Percentiles rank a stretch among this genome's conserved stretches.
Conservation (phyloP, 2,888 invertebrate species). For the Dasysyrphus albostriatus region DNA sequence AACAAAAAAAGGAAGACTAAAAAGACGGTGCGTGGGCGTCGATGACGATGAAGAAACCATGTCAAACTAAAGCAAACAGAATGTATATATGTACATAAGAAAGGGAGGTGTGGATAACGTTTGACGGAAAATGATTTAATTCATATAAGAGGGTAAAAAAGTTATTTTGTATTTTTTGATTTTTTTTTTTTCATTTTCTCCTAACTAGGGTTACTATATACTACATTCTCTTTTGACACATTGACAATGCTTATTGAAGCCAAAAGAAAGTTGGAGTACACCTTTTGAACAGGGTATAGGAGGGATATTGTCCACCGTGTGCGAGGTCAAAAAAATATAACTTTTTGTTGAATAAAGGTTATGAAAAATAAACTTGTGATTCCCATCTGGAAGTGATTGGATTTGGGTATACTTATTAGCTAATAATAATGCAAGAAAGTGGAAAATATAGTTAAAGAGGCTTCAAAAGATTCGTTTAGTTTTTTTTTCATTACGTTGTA, state of each 20-base stretch:
- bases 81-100: background rate
- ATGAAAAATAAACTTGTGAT: conserved; percentile 1
- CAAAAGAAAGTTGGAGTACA: background rate
- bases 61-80: conserved; percentile 23
- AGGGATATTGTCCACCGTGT: conserved; percentile 1
- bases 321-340: conserved; percentile 5
- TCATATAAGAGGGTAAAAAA: conserved; percentile 47
- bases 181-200: background rate
- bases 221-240: conserved; percentile 45
- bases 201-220: background rate
- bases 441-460: background rate
- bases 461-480: no score
- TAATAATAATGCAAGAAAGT: background rate
- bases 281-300: background rate
- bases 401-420: background rate
- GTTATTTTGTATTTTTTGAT: conserved; percentile 31
- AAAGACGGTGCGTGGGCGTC: background rate
- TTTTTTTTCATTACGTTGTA: no score
- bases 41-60: background rate
- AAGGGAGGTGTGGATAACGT: conserved; percentile 19
- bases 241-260: conserved; percentile 58
- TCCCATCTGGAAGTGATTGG: conserved; percentile 19
- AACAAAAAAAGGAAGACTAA: conserved; percentile 32
- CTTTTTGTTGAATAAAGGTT: background rate
- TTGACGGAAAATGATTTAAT: conserved; percentile 62